Evolutionary conservation across 2,113 vertebrate genomes (phyloP), one percentile per base, ranked within the genome.

Genomic region (Turdus rufiventris): DNA sequence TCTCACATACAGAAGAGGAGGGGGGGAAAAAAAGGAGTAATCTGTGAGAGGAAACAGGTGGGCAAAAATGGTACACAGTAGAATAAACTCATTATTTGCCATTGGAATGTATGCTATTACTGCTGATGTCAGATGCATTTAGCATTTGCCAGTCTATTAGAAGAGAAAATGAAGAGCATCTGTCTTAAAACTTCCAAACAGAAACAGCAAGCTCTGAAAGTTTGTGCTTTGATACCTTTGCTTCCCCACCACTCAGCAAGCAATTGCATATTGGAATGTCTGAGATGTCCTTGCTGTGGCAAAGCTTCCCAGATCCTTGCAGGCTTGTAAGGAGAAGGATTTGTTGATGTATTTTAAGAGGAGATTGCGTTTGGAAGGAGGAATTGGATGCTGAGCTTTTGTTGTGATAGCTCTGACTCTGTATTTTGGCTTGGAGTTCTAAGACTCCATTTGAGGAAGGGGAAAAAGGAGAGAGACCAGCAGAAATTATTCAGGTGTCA

Each of bases 401-500:
- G 96, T 54, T 96, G 76, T 95, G 86, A 94, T 95, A 86, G 34
- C 75, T 95, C 87, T 88, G 84, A 87, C 84, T 81, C 66, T 71
- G 23, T 78, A 18, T 72, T 86, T 97, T 97, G 96, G 96, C 96
- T 91, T 60, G 0, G 79, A 95, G 61, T 92, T 96, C 90, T 91
- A 62, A 96, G 88, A 73, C 74, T 84, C 70, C 63, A 68, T 93
- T 96, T 97, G 95, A 95, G 93, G 86, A 24, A 88, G 94, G 47
- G 40, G 8, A 26, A 80, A 90, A 86, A 79, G 53, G 74, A 93
- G 47, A 57, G 72, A 95, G 94, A 87, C 36, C 88, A 96, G 85
- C 68, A 95, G 92, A 97, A 97, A 97, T 92, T 48, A 96, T 94
- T 96, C 94, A 96, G 94, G 96, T 96, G 92, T 97, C 95, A 97